phyloP scores from a whole-genome alignment of 1,140 invertebrate genomes.

The Drosophila tropicalis region DNA sequence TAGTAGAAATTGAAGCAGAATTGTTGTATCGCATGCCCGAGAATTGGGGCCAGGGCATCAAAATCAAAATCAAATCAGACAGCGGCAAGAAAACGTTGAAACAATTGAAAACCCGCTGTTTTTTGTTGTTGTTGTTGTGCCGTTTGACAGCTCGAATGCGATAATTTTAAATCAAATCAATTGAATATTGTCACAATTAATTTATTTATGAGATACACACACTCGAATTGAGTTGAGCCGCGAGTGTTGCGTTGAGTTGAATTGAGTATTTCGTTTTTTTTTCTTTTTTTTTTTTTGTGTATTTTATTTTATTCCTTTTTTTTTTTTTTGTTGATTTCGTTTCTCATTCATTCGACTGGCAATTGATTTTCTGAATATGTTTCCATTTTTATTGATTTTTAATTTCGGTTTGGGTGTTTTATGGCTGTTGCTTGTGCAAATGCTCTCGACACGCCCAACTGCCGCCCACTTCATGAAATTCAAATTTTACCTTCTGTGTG shows the following conservation, averaged over 20 bases:
- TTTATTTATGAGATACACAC: conserved; percentile 73
- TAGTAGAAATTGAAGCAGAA: background rate
- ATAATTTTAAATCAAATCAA: conserved; percentile 81
- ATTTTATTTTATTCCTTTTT: conserved; percentile 28
- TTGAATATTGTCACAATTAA: conserved; percentile 81
- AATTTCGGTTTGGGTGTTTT: conserved; percentile 70
- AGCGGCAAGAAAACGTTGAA: conserved; percentile 33
- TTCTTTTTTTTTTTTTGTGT: conserved; percentile 21
- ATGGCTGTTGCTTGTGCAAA: conserved; percentile 51
- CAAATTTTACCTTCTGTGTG: conserved; percentile 24
- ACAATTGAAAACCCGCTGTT: conserved; percentile 58
- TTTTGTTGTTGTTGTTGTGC: no score
- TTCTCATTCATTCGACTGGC: conserved; percentile 41
- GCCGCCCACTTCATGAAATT: conserved; percentile 56
- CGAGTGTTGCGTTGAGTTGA: conserved; percentile 25
- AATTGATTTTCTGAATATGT: conserved; percentile 53
- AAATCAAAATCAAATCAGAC: conserved; percentile 54
- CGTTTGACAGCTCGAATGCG: conserved; percentile 72
- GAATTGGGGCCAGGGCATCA: conserved; percentile 41
- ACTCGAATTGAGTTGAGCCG: conserved; percentile 41
- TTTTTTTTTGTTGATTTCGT: conserved; percentile 18
- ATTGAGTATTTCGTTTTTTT: conserved; percentile 16
- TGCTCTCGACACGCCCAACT: conserved; percentile 53
- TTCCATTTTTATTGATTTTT: conserved; percentile 75
- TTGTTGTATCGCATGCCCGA: background rate